Percentiles rank a stretch among this genome's conserved stretches.
These are phyloP conservation scores for Andrena bucephala DNA, from an alignment of 2,888 invertebrate species.

Conservation along the genomic window DNA sequence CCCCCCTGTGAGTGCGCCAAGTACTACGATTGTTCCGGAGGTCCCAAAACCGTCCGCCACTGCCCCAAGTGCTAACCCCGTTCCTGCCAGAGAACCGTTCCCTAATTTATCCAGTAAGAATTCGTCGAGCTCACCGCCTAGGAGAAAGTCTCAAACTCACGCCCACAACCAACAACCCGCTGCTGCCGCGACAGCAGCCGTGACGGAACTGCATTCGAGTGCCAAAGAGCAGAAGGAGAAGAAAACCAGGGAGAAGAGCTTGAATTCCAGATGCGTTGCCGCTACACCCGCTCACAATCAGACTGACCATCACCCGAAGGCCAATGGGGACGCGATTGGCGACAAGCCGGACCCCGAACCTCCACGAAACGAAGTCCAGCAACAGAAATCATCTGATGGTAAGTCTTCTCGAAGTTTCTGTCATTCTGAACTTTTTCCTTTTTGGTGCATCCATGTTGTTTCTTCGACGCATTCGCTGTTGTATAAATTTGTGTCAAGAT, in stretches of 20 bases:
- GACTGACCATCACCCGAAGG: conserved; percentile 70
- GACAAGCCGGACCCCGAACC: conserved; percentile 77
- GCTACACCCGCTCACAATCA: conserved; percentile 75
- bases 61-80: conserved; percentile 68
- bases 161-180: conserved; percentile 44
- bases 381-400: conserved; percentile 78
- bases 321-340: conserved; percentile 78
- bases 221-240: conserved; percentile 76
- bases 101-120: conserved; percentile 70
- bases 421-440: background rate
- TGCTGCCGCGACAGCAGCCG: conserved; percentile 45
- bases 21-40: conserved; percentile 66
- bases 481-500: background rate
- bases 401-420: conserved; percentile 60
- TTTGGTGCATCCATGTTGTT: background rate
- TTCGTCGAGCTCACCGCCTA: conserved; percentile 77
- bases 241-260: conserved; percentile 76
- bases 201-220: conserved; percentile 65
- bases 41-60: conserved; percentile 67
- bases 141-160: conserved; percentile 77
- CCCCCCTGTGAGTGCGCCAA: conserved; percentile 46
- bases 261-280: conserved; percentile 71
- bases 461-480: background rate
- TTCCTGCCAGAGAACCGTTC: conserved; percentile 72
- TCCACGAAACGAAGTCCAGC: conserved; percentile 71